A percentile compares a stretch with the other conserved stretches of the same genome.
Conservation (phyloP, 2,797 vertebrate genomes). For the Danio jaintianensis region DNA sequence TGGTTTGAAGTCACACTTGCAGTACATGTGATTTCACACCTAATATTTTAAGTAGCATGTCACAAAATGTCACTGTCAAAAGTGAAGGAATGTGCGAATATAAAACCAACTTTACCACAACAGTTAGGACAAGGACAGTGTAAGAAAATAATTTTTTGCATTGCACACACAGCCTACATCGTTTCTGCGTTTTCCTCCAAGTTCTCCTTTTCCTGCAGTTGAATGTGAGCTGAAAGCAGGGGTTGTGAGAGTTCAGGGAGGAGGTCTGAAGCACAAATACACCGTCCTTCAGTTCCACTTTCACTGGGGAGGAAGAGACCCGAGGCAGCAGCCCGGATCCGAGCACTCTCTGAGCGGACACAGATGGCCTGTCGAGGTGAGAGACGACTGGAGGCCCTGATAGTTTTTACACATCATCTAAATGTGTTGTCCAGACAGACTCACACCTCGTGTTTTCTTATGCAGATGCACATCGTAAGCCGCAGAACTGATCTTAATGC, state of each 20-base stretch:
- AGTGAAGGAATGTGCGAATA: too few species aligned
- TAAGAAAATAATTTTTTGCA: too few species aligned
- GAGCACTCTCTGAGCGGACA: conserved; percentile 71
- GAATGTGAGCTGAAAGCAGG: conserved; percentile 54
- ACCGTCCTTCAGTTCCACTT: conserved; percentile 71
- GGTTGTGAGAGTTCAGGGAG: conserved; percentile 64
- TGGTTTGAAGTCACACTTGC: too few species aligned
- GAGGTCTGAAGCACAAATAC: conserved; percentile 70
- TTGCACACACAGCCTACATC: neutral
- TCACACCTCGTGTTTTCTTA: neutral
- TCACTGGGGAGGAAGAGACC: conserved; percentile 71
- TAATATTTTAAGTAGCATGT: too few species aligned
- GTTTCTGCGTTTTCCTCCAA: neutral
- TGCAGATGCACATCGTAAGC: conserved; percentile 79
- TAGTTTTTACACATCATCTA: neutral
- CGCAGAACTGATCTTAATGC: conserved; percentile 65
- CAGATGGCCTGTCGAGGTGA: conserved; percentile 76
- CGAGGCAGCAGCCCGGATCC: conserved; percentile 63
- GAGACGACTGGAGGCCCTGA: neutral
- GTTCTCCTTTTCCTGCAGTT: conserved; percentile 57
- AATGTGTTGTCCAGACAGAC: neutral
- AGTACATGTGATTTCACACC: too few species aligned
- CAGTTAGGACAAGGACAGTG: too few species aligned
- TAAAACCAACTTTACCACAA: too few species aligned
- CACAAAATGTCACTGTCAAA: too few species aligned